A percentile compares a stretch with the other conserved stretches of the same genome.
phyloP scores from a whole-genome alignment of 2,797 vertebrate genomes.

The Harpagifer antarcticus region DNA sequence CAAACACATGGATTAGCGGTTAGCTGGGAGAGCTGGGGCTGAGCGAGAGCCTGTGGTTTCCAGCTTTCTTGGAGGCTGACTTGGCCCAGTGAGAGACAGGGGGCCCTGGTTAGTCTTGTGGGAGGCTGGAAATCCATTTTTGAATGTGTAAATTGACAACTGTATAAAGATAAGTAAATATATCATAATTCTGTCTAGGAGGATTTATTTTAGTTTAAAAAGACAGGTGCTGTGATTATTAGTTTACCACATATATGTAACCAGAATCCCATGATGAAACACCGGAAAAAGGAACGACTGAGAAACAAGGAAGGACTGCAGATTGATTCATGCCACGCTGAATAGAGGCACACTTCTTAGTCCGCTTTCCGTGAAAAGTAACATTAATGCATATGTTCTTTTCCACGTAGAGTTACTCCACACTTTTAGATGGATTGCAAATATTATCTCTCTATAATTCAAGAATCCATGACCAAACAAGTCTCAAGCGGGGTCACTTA shows the following conservation, averaged over 20 bases:
- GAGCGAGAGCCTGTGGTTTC: slow-evolving; percentile 81
- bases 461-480: not conserved
- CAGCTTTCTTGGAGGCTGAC: slow-evolving; percentile 79
- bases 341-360: slow-evolving; percentile 22
- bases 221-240: slow-evolving; percentile 77
- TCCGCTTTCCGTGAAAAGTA: not conserved
- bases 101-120: slow-evolving; percentile 77
- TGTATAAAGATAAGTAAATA: slow-evolving; percentile 82
- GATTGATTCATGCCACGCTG: slow-evolving; percentile 20
- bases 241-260: slow-evolving; percentile 76
- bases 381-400: not conserved
- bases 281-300: slow-evolving; percentile 32
- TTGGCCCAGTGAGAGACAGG: slow-evolving; percentile 76
- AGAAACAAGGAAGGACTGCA: slow-evolving; percentile 27
- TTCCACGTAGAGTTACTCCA: not conserved
- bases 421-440: not conserved
- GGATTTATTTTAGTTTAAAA: slow-evolving; percentile 77
- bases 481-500: slow-evolving; percentile 1
- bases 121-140: slow-evolving; percentile 76
- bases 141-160: slow-evolving; percentile 84
- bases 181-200: slow-evolving; percentile 73
- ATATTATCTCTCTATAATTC: slow-evolving; percentile 1
- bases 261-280: slow-evolving; percentile 59
- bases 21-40: slow-evolving; percentile 78
- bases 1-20: slow-evolving; percentile 89